Percentiles rank a stretch among this genome's conserved stretches.
These are phyloP conservation scores for Lordiphosa andalusiaca DNA, from an alignment of 2,888 invertebrate genomes.

Conservation along the genomic window DNA sequence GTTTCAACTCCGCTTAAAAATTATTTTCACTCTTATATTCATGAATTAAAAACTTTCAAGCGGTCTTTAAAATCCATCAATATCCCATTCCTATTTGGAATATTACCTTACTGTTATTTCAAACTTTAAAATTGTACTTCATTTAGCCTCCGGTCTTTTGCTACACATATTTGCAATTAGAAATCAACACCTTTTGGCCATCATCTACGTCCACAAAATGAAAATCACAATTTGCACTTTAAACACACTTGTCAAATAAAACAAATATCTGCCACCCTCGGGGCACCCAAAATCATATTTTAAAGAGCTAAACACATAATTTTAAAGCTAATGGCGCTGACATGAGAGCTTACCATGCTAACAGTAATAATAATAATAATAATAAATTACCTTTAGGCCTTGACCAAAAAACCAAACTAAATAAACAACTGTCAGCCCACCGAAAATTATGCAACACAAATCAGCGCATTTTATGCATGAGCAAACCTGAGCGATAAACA, in stretches of 20 bases:
- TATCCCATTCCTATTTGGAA: too few species aligned
- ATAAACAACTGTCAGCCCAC: conserved; percentile 34
- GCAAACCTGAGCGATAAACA: conserved; percentile 59
- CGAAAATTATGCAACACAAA: conserved; percentile 58
- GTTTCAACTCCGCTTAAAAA: too few species aligned
- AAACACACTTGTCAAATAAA: conserved; percentile 11
- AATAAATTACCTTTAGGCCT: conserved; percentile 28
- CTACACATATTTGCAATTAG: not conserved
- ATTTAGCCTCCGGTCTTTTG: too few species aligned
- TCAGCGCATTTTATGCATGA: conserved; percentile 63
- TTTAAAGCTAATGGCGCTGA: conserved; percentile 27
- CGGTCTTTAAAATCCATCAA: too few species aligned
- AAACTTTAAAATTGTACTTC: too few species aligned
- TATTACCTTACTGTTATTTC: too few species aligned
- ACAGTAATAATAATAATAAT: conserved; percentile 15
- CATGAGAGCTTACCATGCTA: conserved; percentile 20
- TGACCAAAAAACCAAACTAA: conserved; percentile 29
- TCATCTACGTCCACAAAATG: not conserved
- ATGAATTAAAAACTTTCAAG: too few species aligned
- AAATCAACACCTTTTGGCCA: conserved; percentile 4
- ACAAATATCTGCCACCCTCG: not conserved
- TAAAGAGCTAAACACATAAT: conserved; percentile 19
- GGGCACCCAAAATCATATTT: conserved; percentile 9
- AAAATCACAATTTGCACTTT: conserved; percentile 14
- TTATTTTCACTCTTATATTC: too few species aligned